A percentile compares a stretch with the other conserved stretches of the same genome.
Conservation (phyloP, 1,140 invertebrate genomes). For the Tetramorium simillimum region DNA sequence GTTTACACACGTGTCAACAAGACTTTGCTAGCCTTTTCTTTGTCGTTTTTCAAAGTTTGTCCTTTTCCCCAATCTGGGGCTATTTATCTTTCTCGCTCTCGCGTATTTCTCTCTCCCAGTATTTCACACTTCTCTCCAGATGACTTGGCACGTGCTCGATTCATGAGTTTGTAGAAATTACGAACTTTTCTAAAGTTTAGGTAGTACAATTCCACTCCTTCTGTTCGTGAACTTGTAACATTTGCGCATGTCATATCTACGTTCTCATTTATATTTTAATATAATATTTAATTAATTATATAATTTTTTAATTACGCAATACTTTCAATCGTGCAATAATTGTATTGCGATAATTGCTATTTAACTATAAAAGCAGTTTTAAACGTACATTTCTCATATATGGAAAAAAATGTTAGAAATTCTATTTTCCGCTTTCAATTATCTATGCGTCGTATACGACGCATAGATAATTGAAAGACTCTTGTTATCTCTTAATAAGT, state of each 20-base stretch:
- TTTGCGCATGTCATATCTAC: slow-evolving; percentile 10
- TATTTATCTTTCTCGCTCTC: neutral
- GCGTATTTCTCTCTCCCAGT: too few species aligned
- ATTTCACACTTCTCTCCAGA: slow-evolving; percentile 57
- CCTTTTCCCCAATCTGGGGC: neutral
- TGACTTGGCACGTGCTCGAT: slow-evolving; percentile 63
- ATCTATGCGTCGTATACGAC: neutral
- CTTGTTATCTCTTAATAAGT: neutral
- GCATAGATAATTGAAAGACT: neutral
- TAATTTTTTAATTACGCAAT: neutral
- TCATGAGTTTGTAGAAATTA: slow-evolving; percentile 44
- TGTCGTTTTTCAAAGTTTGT: neutral
- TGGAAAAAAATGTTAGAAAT: neutral
- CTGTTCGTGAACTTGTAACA: neutral
- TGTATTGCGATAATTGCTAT: neutral
- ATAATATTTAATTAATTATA: slow-evolving; percentile 1
- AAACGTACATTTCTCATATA: neutral
- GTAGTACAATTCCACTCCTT: neutral
- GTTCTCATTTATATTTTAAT: neutral
- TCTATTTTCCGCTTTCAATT: neutral
- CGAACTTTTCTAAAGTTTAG: slow-evolving; percentile 18
- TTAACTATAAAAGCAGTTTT: too few species aligned
- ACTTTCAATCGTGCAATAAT: neutral
- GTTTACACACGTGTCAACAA: neutral
- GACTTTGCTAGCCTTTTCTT: slow-evolving; percentile 17